Evolutionary conservation across 2,113 vertebrate species (phyloP).

Genomic region (Eonycteris spelaea): DNA sequence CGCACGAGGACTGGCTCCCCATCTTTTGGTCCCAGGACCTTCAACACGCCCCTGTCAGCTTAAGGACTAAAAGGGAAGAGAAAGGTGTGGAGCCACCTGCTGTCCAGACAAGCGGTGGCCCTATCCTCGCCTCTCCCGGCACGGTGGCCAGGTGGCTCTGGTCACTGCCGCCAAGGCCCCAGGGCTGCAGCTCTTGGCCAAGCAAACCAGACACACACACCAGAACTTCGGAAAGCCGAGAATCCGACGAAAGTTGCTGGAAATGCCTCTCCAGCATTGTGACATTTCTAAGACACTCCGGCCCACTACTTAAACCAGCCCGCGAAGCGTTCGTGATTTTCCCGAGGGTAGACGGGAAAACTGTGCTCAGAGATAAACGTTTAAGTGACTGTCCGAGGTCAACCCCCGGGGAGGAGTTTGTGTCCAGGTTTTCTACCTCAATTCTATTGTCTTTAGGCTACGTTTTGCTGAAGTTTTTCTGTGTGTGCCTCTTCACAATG

Average conservation of each 20-base stretch:
- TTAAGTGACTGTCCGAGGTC: neutral
- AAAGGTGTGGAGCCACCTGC: no score
- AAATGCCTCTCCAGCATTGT: neutral
- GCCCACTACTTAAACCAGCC: neutral
- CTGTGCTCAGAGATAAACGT: neutral
- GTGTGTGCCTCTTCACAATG: neutral
- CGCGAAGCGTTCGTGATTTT: no score
- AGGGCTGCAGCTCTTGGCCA: fast-evolving
- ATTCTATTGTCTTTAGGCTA: neutral
- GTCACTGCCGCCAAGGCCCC: neutral
- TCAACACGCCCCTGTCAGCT: fast-evolving
- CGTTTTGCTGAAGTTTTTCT: neutral
- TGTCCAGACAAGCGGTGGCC: neutral
- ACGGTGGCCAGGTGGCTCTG: no score
- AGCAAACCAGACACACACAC: neutral
- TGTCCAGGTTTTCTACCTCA: neutral
- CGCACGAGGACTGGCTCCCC: neutral
- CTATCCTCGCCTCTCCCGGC: fast-evolving
- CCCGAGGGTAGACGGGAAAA: neutral
- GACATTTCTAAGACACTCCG: neutral
- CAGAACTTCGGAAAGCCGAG: neutral
- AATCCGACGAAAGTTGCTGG: fast-evolving
- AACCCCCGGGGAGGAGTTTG: neutral
- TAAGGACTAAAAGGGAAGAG: neutral
- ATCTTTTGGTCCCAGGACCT: no score